Conservation (phyloP, 2,113 vertebrate species). For the Alligator mississippiensis region DNA sequence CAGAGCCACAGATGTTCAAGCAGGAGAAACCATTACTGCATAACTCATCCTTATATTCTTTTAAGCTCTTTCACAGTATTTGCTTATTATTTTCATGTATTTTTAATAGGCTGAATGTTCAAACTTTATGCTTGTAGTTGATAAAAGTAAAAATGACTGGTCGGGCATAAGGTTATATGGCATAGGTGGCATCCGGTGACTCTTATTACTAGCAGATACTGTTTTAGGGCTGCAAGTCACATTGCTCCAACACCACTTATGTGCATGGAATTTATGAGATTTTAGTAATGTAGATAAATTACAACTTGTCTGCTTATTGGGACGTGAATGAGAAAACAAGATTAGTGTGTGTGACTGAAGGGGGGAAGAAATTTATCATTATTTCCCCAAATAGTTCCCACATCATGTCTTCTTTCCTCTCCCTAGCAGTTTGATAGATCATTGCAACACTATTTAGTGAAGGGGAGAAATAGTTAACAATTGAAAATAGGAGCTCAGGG, state of each 20-base stretch:
- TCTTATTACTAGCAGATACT: background rate
- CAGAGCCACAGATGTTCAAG: background rate
- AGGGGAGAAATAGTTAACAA: background rate
- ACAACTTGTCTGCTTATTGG: background rate
- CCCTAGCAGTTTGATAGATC: background rate
- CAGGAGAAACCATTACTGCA: background rate
- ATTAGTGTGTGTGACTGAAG: background rate
- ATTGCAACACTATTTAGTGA: background rate
- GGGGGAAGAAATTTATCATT: background rate
- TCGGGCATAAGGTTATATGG: accelerated
- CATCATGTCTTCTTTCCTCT: no score
- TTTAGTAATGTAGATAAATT: background rate
- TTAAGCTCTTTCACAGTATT: background rate
- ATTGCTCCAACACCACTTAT: background rate
- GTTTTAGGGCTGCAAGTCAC: background rate
- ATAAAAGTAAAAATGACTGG: background rate
- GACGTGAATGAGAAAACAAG: background rate
- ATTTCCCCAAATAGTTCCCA: background rate
- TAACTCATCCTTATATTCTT: background rate
- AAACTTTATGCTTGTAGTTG: background rate
- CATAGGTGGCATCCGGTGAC: background rate
- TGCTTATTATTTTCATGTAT: accelerated
- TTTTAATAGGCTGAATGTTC: background rate
- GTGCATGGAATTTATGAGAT: background rate
- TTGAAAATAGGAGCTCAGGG: background rate